Conservation (phyloP, 2,113 vertebrate genomes). For the Abramis brama region DNA sequence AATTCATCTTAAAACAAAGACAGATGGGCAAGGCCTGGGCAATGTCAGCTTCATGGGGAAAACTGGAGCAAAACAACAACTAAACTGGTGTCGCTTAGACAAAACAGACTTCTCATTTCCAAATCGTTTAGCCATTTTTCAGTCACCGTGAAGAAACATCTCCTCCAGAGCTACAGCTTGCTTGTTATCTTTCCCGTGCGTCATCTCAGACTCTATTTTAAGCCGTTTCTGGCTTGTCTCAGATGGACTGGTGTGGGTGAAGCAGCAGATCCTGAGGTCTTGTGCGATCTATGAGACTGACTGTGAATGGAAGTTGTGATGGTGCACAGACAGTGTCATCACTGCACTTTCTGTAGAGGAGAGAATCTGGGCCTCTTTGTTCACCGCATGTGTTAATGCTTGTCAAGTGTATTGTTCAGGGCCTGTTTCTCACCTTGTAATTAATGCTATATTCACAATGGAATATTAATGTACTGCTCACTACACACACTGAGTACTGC, state of each 20-base stretch:
- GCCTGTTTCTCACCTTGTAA: not conserved
- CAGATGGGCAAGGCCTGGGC: conserved; percentile 37
- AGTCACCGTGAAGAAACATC: not conserved
- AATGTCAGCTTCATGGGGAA: not conserved
- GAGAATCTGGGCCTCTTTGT: not conserved
- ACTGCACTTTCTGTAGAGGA: not conserved
- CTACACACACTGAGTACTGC: not conserved
- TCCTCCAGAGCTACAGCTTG: not conserved
- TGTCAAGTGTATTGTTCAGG: not conserved
- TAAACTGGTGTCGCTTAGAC: not conserved
- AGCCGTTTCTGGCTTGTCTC: not conserved
- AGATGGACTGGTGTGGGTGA: not conserved
- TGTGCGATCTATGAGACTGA: not conserved
- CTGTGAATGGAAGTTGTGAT: not conserved
- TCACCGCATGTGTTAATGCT: no score
- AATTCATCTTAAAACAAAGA: conserved; percentile 29
- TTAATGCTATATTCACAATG: not conserved
- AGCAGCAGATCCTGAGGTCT: not conserved
- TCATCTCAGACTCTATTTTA: not conserved
- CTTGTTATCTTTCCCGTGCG: not conserved
- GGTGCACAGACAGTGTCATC: not conserved
- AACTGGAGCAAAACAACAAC: not conserved
- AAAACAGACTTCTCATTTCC: not conserved
- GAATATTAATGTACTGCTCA: not conserved
- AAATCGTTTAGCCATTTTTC: not conserved